phyloP scores from a whole-genome alignment of 35 echinoderm and acorn worm genomes.

The Lytechinus variegatus region DNA sequence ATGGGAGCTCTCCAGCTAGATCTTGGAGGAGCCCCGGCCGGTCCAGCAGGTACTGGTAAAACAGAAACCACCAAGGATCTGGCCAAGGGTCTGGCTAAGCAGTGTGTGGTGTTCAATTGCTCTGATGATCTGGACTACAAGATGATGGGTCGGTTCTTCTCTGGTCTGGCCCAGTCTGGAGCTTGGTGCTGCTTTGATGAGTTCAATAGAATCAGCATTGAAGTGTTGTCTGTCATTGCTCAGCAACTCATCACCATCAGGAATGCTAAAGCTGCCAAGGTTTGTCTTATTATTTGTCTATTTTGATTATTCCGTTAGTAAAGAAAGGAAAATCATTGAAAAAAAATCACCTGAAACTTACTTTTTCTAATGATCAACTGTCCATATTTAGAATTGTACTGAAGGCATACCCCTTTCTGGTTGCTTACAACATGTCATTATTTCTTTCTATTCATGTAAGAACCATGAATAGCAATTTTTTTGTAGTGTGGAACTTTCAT shows the following conservation, averaged over 20 bases:
- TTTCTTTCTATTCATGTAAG: no score
- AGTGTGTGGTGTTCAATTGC: slow-evolving; percentile 99
- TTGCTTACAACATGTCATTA: no score
- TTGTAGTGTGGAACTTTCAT: no score
- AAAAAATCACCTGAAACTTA: no score
- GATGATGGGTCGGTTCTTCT: slow-evolving; percentile 97
- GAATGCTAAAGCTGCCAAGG: slow-evolving; percentile 96
- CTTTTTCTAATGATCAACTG: no score
- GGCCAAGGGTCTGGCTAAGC: slow-evolving; percentile 93
- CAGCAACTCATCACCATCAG: slow-evolving; percentile 97
- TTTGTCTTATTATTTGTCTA: slow-evolving; percentile 13
- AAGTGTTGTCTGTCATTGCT: slow-evolving; percentile 99
- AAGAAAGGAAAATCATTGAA: no score
- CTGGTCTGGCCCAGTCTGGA: slow-evolving; percentile 90
- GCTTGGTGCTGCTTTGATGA: slow-evolving; percentile 95
- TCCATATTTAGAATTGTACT: no score
- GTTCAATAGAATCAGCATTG: slow-evolving; percentile 96
- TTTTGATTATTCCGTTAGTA: no score
- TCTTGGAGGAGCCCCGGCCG: slow-evolving; percentile 93
- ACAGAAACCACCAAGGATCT: slow-evolving; percentile 97
- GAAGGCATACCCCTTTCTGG: no score
- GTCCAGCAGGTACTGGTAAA: slow-evolving; percentile 95
- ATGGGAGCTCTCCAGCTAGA: slow-evolving; percentile 98
- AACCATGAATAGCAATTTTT: no score
- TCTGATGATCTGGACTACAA: slow-evolving; percentile 94